Evolutionary conservation across 2,113 vertebrate genomes (phyloP), one percentile per base, ranked within the genome.

Genomic region (Myotis lucifugus): DNA sequence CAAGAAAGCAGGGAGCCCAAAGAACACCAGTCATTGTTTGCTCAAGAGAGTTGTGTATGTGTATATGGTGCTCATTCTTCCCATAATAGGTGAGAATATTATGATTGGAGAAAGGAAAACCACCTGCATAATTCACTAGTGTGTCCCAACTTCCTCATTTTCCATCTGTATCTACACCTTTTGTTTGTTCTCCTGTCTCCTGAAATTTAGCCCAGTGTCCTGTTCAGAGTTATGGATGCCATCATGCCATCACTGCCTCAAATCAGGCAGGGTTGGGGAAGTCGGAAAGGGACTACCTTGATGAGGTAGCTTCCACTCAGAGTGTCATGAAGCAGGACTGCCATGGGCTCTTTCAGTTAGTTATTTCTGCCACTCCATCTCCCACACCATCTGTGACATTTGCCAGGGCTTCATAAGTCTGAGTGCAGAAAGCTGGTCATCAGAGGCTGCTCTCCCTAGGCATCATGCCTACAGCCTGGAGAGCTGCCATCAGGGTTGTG

Each of bases 161-260:
- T 50, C 81, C 73, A 90, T 54, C 91, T 95, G 93, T n/a, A 76
- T 11, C 64, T 77, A 59, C 32, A 81, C 52, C 54, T 73, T 87
- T 76, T 25, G 13, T 85, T 74, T 73, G 37, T 64, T 87, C 90
- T 90, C 37, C 42, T 25, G 61, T 74, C 72, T 94, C 82, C 92
- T 72, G 77, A 72, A 87, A 77, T 50, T 3, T 73, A 90, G 93
- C 88, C 56, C 86, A 1, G 27, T 5, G 34, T 66, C 70, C 59
- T 83, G 69, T 54, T 85, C 85, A 69, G 56, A 79, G 78, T 46
- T 59, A 59, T 15, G 27, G 59, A 32, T 6, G 72, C 72, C 34
- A 23, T 72, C 29, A 32, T 6, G 72, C 72, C 34, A 23, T 72
- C 29, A 48, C 10, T 21, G 70, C 83, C 88, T 78, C 66, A 9